Evolutionary conservation across 2,797 vertebrate species (phyloP).

Genomic region (Ciconia nigra): DNA sequence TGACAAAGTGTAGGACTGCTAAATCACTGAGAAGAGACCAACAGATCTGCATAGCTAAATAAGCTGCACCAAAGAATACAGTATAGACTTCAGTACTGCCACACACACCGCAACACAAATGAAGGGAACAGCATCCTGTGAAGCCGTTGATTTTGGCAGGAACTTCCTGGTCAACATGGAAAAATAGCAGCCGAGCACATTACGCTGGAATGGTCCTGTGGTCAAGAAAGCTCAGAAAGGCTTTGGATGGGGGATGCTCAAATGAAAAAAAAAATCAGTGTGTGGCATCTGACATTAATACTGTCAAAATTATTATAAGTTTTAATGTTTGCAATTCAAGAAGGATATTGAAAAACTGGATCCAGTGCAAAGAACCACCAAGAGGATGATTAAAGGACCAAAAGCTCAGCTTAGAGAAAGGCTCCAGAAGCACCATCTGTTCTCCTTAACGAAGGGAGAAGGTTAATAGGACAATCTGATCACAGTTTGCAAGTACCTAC

Average conservation of each 20-base stretch:
- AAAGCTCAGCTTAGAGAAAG: conserved; percentile 27
- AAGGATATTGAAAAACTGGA: not conserved
- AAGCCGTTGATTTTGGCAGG: not conserved
- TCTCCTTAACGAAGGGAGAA: conserved; percentile 30
- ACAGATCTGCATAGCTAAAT: not conserved
- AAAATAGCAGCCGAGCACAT: not conserved
- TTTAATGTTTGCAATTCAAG: not conserved
- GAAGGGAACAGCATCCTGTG: not conserved
- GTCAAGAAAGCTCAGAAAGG: not conserved
- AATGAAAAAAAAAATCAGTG: not conserved
- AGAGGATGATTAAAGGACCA: conserved; percentile 25
- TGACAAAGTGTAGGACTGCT: not conserved
- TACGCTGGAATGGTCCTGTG: not conserved
- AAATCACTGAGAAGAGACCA: not conserved
- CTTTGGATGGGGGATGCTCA: not conserved
- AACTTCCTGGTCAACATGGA: not conserved
- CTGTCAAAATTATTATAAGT: not conserved
- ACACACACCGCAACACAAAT: not conserved
- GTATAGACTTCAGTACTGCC: not conserved
- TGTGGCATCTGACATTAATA: not conserved
- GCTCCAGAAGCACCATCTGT: conserved; percentile 52
- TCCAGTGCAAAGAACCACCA: not conserved
- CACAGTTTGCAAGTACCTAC: conserved; percentile 30
- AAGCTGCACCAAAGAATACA: not conserved
- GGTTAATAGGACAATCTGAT: conserved; percentile 55